Evolutionary conservation across 1,140 invertebrate species (phyloP).

Genomic region (Drosophila subpulchrella): DNA sequence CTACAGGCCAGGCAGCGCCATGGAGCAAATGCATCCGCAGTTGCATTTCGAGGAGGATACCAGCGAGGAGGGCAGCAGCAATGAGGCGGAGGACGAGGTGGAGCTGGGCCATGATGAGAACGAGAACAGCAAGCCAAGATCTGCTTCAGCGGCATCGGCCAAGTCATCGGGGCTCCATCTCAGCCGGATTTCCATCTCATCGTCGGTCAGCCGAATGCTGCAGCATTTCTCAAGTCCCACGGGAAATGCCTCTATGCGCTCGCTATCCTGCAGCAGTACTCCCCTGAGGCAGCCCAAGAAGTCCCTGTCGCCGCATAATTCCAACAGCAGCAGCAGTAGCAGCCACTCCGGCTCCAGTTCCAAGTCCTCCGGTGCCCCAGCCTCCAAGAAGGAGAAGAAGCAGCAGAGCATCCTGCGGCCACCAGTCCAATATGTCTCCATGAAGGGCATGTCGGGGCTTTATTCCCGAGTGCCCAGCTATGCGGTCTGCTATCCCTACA

Average conservation of each 20-base stretch:
- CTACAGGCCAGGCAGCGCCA: conserved; percentile 63
- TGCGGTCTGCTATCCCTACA: conserved; percentile 78
- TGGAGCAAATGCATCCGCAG: conserved; percentile 85
- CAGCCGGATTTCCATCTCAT: conserved; percentile 84
- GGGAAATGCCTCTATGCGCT: conserved; percentile 85
- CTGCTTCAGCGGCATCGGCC: conserved; percentile 51
- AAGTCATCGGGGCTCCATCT: conserved; percentile 62
- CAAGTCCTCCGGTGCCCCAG: conserved; percentile 25
- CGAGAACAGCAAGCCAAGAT: conserved; percentile 41
- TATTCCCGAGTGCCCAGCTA: conserved; percentile 80
- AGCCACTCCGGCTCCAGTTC: conserved; percentile 34
- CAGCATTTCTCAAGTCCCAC: conserved; percentile 86
- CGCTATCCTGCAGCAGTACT: conserved; percentile 87
- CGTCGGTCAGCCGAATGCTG: conserved; percentile 88
- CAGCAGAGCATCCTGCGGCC: conserved; percentile 84
- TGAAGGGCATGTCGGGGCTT: conserved; percentile 84
- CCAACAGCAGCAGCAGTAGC: conserved; percentile 50
- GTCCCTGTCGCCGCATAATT: conserved; percentile 51
- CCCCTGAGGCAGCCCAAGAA: conserved; percentile 81
- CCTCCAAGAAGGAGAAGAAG: conserved; percentile 74
- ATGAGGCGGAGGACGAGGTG: conserved; percentile 39
- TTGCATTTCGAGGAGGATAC: conserved; percentile 80
- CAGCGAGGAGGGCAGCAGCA: conserved; percentile 47
- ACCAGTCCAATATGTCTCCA: conserved; percentile 78
- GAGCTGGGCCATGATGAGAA: conserved; percentile 28